A percentile compares a stretch with the other conserved stretches of the same genome.
Conservation (phyloP, 2,888 invertebrate genomes). For the Enchytraeus crypticus region DNA sequence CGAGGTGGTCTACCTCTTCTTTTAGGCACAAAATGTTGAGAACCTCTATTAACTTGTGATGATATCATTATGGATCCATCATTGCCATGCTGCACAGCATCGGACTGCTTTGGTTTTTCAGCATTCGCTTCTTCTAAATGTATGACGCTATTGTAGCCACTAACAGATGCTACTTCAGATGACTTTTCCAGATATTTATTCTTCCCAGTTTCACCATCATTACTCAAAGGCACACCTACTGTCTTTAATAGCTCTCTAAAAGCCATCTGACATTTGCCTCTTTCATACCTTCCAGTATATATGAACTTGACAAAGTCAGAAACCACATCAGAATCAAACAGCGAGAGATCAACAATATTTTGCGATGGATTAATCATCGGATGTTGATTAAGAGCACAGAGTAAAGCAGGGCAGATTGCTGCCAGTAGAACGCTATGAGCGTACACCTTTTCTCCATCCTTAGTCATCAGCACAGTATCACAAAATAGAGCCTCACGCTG, state of each 20-base stretch:
- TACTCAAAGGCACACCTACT: neutral
- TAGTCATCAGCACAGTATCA: slow-evolving; percentile 1
- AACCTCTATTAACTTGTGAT: no score
- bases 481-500: slow-evolving; percentile 3
- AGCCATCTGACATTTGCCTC: neutral
- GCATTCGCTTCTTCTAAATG: no score
- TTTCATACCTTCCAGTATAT: neutral
- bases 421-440: slow-evolving; percentile 4
- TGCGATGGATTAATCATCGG: neutral
- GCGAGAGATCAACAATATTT: neutral
- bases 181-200: no score
- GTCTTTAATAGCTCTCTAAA: neutral
- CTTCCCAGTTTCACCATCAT: no score
- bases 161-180: no score
- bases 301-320: neutral
- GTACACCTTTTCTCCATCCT: neutral
- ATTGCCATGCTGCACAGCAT: no score
- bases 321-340: neutral
- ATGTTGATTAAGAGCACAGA: neutral
- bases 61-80: no score
- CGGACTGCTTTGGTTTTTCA: no score
- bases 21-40: no score
- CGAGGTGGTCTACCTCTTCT: no score
- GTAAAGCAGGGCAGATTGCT: neutral
- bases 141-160: no score